Conservation (phyloP, 2,113 vertebrate genomes). For the Crotalus helleri region DNA sequence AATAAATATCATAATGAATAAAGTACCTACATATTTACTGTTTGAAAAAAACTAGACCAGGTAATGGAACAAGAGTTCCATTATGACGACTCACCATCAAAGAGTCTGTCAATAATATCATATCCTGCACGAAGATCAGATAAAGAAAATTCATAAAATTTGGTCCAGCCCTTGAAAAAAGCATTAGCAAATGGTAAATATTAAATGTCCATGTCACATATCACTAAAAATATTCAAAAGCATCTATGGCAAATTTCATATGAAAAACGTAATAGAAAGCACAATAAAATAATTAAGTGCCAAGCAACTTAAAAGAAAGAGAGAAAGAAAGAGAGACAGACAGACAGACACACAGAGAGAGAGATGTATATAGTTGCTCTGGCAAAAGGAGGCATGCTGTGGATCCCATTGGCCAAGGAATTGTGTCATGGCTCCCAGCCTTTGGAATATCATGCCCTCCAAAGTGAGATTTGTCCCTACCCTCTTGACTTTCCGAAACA, state of each 20-base stretch:
- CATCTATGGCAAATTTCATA: neutral
- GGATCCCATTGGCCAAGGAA: neutral
- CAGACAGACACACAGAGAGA: no score
- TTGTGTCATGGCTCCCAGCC: neutral
- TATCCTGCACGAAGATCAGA: conserved; percentile 94
- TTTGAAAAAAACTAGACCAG: neutral
- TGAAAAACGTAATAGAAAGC: neutral
- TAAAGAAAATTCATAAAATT: conserved; percentile 97
- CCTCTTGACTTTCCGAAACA: neutral
- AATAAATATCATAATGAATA: neutral
- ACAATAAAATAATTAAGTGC: neutral
- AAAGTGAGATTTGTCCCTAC: neutral
- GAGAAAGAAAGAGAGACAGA: no score
- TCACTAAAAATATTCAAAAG: neutral
- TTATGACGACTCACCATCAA: conserved; percentile 79
- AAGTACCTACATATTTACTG: neutral
- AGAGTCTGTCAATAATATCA: conserved; percentile 90
- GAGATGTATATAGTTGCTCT: neutral
- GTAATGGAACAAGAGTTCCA: conserved; percentile 12
- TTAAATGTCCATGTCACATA: conserved; percentile 7
- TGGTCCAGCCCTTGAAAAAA: conserved; percentile 90
- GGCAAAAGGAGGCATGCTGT: neutral
- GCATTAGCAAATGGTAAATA: neutral
- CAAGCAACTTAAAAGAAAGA: neutral
- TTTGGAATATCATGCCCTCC: neutral